phyloP scores from a whole-genome alignment of 2,797 vertebrate genomes.

The Hemibagrus guttatus region DNA sequence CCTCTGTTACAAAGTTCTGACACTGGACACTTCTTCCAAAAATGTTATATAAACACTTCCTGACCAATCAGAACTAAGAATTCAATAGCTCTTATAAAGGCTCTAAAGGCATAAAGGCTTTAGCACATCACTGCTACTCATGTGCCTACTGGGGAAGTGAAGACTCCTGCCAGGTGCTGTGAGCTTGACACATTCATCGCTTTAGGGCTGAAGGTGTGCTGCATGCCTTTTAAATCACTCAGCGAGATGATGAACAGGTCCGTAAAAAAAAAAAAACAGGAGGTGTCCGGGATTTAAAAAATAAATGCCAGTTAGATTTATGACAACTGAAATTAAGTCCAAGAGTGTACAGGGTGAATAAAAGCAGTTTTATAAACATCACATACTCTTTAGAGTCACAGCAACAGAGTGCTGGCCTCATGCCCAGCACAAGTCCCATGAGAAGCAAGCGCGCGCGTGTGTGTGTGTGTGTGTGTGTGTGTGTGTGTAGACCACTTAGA shows the following conservation, averaged over 20 bases:
- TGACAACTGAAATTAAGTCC: background rate
- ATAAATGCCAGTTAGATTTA: slow-evolving; percentile 15
- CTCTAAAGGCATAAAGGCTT: too few species aligned
- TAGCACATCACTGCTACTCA: background rate
- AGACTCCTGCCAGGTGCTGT: slow-evolving; percentile 6
- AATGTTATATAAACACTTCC: background rate
- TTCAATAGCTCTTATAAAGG: background rate
- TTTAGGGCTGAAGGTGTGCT: slow-evolving; percentile 29
- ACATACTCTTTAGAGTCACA: slow-evolving; percentile 3
- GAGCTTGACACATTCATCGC: background rate
- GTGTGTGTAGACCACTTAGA: slow-evolving; percentile 33
- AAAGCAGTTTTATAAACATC: slow-evolving; percentile 15
- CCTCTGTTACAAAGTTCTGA: background rate
- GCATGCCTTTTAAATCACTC: slow-evolving; percentile 16
- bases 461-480: slow-evolving; percentile 41
- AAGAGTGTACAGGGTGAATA: background rate
- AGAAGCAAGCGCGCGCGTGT: slow-evolving; percentile 33
- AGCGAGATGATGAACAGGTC: background rate
- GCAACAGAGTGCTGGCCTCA: slow-evolving; percentile 37
- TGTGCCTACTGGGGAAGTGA: background rate
- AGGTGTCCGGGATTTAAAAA: background rate
- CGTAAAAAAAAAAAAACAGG: background rate
- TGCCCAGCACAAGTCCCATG: slow-evolving; percentile 38
- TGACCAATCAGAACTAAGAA: background rate
- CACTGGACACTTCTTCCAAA: background rate